Evolutionary conservation across 2,888 invertebrate species (phyloP), one percentile per base, ranked within the genome.

Genomic region (Euphydryas editha): DNA sequence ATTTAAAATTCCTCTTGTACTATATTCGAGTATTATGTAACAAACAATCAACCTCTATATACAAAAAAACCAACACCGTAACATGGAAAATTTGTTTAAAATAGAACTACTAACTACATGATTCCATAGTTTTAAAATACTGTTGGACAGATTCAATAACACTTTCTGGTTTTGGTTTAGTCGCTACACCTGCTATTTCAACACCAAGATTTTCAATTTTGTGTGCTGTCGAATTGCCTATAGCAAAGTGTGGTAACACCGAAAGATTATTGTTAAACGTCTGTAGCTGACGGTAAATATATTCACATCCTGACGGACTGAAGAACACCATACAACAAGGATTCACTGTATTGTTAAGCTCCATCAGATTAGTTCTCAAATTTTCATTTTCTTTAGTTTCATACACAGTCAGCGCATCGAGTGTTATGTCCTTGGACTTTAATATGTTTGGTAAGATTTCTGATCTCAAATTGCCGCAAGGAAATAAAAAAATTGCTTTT

Each of bases 281-380:
- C 73, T 91, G 91, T 36, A 92, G 81, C 71, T 88, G 87, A 4
- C 90, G 75, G 72, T 90, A 83, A 20, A 87, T 84, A 72, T 92
- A 91, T 70, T 92, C 91, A 61, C 89, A 90, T 0, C 92, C 92
- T 0, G 92, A 92, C 0, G 92, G 92, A 68, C 92, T 91, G 70
- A 92, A 92, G 77, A 92, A 92, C 58, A 91, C 89, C 79, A 92
- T 77, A 65, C 90, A 87, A 46, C 83, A 83, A 0, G 83, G 88
- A 11, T 72, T 74, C 18, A 72, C 74, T 0, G 74, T 69, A 0
- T 83, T 76, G 46, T 81, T 83, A 10, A 92, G 74, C 36, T 84
- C 78, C 71, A 87, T 82, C 39, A 92, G 74, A 70, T 83, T 78
- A 17, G 71, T 74, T 57, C 81, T 84, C 64, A 92, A 75, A 64